phyloP scores from a whole-genome alignment of 2,888 invertebrate species.

The Calameuta pallipes region DNA sequence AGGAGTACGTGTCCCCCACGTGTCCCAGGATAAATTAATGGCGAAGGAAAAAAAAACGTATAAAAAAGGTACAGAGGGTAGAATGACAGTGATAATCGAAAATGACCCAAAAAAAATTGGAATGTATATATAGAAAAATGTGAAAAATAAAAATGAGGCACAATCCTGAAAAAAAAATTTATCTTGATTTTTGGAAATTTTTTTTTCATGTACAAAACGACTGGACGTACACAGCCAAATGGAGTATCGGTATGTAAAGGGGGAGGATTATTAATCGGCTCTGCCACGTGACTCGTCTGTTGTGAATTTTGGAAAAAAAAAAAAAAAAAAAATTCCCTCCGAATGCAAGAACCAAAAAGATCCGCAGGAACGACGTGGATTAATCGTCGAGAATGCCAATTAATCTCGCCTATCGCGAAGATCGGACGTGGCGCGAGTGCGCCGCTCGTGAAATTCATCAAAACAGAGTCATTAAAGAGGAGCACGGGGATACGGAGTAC shows the following conservation, averaged over 20 bases:
- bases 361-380: background rate
- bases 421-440: constrained; percentile 13
- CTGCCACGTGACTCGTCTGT: background rate
- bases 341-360: background rate
- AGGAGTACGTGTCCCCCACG: background rate
- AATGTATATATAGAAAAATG: too few species aligned
- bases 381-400: background rate
- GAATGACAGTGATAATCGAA: background rate
- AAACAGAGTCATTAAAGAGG: constrained; percentile 17
- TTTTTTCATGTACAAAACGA: too few species aligned
- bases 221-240: too few species aligned
- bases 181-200: too few species aligned
- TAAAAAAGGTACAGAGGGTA: background rate
- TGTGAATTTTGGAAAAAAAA: background rate
- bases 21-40: background rate
- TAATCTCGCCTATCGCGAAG: constrained; percentile 13
- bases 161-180: too few species aligned
- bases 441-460: constrained; percentile 11
- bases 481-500: background rate
- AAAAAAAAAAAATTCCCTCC: background rate
- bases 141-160: too few species aligned
- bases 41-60: too few species aligned
- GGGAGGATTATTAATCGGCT: background rate
- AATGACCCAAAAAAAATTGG: background rate
- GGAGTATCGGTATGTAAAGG: background rate